Percentiles rank a stretch among this genome's conserved stretches.
Conservation (phyloP, 1,140 invertebrate species). For the Atopsyche davidsoni region DNA sequence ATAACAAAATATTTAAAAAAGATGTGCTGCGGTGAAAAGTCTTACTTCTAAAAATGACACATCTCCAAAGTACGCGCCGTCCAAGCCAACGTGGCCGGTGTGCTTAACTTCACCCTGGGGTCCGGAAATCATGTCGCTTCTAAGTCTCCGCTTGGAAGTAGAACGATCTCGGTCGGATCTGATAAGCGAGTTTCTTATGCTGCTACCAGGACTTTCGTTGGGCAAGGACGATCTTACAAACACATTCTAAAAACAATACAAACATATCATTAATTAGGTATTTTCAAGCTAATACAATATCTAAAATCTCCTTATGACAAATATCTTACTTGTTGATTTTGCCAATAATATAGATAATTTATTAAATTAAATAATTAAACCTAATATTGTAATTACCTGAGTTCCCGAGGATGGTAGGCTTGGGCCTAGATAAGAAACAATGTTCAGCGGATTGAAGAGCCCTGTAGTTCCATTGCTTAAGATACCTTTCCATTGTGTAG, state of each 20-base stretch:
- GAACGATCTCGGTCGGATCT: constrained; percentile 19
- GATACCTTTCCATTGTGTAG: constrained; percentile 77
- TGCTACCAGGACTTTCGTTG: constrained; percentile 6
- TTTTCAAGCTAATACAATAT: no score
- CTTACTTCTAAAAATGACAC: constrained; percentile 73
- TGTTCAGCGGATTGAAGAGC: constrained; percentile 83
- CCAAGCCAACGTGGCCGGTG: constrained; percentile 93
- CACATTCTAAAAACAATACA: constrained; percentile 16
- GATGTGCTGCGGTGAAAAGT: background rate
- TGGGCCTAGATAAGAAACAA: constrained; percentile 78
- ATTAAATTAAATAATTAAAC: no score
- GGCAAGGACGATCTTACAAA: constrained; percentile 7
- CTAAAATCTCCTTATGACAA: no score
- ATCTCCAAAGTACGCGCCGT: constrained; percentile 95
- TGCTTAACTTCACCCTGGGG: constrained; percentile 96
- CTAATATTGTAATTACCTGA: constrained; percentile 26
- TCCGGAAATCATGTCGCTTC: constrained; percentile 91
- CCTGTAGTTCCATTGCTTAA: constrained; percentile 79
- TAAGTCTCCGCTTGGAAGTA: constrained; percentile 58
- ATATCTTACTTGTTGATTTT: no score
- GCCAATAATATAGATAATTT: constrained; percentile 1
- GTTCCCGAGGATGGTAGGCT: constrained; percentile 55
- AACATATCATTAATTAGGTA: no score
- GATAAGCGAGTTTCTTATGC: constrained; percentile 20
- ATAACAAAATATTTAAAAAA: background rate